phyloP scores from a whole-genome alignment of 2,797 vertebrate species.

The Channa striata region DNA sequence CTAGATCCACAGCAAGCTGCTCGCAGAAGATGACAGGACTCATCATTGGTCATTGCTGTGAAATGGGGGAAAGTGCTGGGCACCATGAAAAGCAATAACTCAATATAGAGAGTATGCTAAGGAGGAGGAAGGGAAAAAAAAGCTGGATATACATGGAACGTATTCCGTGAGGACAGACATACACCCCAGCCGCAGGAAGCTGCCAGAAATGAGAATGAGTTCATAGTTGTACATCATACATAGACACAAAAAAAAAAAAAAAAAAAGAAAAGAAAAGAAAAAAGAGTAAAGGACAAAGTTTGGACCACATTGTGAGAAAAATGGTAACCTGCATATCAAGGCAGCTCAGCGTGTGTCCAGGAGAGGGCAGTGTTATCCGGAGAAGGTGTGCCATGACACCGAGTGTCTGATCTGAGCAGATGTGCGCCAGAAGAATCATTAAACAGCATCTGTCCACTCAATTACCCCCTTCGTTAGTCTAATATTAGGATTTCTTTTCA shows the following conservation, averaged over 20 bases:
- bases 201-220: neutral
- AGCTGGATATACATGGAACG: neutral
- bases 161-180: neutral
- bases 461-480: slow-evolving; percentile 53
- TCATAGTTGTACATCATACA: neutral
- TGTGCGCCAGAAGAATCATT: slow-evolving; percentile 56
- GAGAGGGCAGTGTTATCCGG: slow-evolving; percentile 72
- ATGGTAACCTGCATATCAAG: neutral
- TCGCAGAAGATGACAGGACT: slow-evolving; percentile 63
- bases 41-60: slow-evolving; percentile 52
- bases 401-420: slow-evolving; percentile 56
- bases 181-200: neutral
- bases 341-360: slow-evolving; percentile 54
- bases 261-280: too few species aligned
- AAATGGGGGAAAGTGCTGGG: slow-evolving; percentile 31
- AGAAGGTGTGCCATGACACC: neutral
- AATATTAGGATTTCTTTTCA: slow-evolving; percentile 43
- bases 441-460: slow-evolving; percentile 63
- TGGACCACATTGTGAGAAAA: neutral
- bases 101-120: neutral
- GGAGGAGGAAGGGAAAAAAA: neutral
- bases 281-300: slow-evolving; percentile 7
- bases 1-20: slow-evolving; percentile 68
- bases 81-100: slow-evolving; percentile 17
- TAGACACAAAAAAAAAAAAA: neutral